A percentile compares a stretch with the other conserved stretches of the same genome.
phyloP scores from a whole-genome alignment of 2,797 vertebrate species.

The Enteromius anoplus region DNA sequence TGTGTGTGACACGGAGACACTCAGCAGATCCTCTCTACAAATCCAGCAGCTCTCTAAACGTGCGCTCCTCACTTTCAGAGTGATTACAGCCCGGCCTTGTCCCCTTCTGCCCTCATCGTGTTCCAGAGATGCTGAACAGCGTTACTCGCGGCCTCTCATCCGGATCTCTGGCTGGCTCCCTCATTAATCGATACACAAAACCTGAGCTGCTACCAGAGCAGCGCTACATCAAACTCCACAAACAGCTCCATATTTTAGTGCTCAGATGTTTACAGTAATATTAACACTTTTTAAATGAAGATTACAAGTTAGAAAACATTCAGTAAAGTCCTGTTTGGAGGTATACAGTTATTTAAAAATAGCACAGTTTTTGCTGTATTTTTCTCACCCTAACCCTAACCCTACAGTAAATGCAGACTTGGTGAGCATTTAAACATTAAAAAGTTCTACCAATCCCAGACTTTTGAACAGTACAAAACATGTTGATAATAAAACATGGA shows the following conservation, averaged over 20 bases:
- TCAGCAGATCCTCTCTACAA: not conserved
- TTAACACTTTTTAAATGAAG: not conserved
- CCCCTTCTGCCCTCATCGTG: conserved; percentile 2
- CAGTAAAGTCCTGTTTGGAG: not conserved
- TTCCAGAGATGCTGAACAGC: conserved; percentile 20
- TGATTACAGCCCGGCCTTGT: not conserved
- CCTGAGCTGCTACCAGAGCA: conserved; percentile 53
- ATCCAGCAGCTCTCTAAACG: not conserved
- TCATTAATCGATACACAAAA: conserved; percentile 68
- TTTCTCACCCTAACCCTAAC: not conserved
- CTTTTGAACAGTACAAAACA: not conserved
- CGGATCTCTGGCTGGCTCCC: conserved; percentile 69
- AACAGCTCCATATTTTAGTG: not conserved
- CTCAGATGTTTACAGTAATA: not conserved
- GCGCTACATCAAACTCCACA: not conserved
- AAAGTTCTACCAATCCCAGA: not conserved
- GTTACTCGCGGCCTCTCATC: conserved; percentile 20
- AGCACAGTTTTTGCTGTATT: not conserved
- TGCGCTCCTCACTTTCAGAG: not conserved
- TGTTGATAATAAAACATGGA: not conserved
- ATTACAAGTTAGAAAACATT: not conserved
- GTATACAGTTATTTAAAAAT: no score
- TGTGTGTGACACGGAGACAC: conserved; percentile 40
- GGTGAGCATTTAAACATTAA: not conserved
- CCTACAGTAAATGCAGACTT: not conserved